Conservation (phyloP, 2,113 vertebrate species). For the Scytalopus superciliaris region DNA sequence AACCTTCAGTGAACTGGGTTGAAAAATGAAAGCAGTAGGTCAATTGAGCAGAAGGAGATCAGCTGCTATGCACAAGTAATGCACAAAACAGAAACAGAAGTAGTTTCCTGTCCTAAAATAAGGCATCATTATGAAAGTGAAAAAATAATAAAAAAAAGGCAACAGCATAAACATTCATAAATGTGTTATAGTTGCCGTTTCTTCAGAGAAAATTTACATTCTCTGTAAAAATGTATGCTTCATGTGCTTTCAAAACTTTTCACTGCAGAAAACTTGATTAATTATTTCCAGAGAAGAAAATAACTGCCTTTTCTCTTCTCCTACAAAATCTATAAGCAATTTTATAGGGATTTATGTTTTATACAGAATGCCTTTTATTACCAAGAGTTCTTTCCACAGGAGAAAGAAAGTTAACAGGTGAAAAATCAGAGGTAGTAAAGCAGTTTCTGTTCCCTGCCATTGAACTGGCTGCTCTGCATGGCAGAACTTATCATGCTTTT, state of each 20-base stretch:
- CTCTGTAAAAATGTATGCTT: neutral
- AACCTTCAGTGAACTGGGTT: neutral
- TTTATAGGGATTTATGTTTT: slow-evolving; percentile 7
- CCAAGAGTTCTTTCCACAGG: neutral
- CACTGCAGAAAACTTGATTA: slow-evolving; percentile 6
- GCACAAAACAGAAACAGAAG: neutral
- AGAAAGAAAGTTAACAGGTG: neutral
- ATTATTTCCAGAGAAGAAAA: slow-evolving; percentile 17
- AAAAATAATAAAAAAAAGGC: neutral
- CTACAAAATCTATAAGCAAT: neutral
- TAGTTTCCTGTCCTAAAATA: neutral
- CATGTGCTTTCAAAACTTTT: slow-evolving; percentile 9
- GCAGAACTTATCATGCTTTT: neutral
- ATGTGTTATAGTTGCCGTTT: neutral
- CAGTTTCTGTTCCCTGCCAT: neutral
- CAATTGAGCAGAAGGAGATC: neutral
- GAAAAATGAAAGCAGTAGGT: neutral
- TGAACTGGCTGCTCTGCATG: neutral
- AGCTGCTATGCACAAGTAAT: neutral
- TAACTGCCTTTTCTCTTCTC: neutral
- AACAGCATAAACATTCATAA: neutral
- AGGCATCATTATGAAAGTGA: neutral
- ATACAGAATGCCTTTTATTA: neutral
- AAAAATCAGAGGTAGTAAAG: neutral
- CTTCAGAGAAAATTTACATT: neutral